Conservation (phyloP, 2,888 invertebrate genomes). For the Ecliptopera silaceata region DNA sequence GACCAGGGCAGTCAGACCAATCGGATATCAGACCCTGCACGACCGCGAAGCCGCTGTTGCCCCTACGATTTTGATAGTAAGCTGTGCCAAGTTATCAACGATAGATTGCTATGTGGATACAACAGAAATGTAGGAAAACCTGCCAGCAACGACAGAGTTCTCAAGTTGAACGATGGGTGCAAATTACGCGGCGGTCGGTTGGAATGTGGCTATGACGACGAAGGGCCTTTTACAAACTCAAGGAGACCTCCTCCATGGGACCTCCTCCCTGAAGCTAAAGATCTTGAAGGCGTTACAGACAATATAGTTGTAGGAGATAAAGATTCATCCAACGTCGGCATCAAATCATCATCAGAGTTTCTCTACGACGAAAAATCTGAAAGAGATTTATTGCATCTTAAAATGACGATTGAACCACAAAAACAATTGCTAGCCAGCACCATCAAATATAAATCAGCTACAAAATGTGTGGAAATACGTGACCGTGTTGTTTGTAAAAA, state of each 20-base stretch:
- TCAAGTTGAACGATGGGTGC: slow-evolving; percentile 54
- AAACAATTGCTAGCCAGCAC: not conserved
- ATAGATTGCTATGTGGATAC: slow-evolving; percentile 65
- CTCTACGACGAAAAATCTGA: not conserved
- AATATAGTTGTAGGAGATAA: not conserved
- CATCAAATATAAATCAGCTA: slow-evolving; percentile 2
- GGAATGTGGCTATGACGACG: slow-evolving; percentile 67
- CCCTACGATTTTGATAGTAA: slow-evolving; percentile 64
- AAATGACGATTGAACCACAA: not conserved
- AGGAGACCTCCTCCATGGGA: slow-evolving; percentile 42
- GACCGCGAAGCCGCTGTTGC: slow-evolving; percentile 53
- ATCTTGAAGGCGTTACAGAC: not conserved
- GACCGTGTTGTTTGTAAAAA: slow-evolving; percentile 54
- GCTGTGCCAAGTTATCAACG: slow-evolving; percentile 56
- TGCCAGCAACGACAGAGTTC: slow-evolving; percentile 31
- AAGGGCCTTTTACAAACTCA: slow-evolving; percentile 49
- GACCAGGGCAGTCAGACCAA: not conserved
- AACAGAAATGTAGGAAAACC: slow-evolving; percentile 56
- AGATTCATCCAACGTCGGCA: not conserved
- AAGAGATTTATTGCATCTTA: too few species aligned
- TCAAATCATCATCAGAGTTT: not conserved
- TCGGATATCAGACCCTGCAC: not conserved
- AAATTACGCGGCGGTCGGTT: slow-evolving; percentile 59
- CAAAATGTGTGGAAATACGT: slow-evolving; percentile 52
- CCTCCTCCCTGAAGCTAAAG: not conserved